Evolutionary conservation across 2,888 invertebrate species (phyloP), one percentile per base, ranked within the genome.

Genomic region (Sphinx pinastri): DNA sequence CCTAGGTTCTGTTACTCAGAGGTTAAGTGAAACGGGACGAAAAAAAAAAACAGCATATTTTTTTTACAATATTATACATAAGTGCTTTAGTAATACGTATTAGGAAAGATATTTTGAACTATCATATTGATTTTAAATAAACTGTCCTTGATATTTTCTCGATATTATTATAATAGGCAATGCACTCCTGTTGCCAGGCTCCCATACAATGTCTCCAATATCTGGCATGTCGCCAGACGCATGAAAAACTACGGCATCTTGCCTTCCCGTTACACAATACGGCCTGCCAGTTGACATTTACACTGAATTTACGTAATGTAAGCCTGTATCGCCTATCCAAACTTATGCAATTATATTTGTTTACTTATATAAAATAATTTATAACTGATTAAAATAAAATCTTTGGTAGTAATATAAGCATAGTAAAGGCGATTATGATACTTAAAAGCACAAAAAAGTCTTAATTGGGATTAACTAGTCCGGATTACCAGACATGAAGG

Each of bases 131-230:
- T n/a, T n/a, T n/a, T n/a, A n/a, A n/a, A n/a, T n/a, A n/a, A n/a
- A n/a, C n/a, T n/a, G n/a, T n/a, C 47, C 45, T 60, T 47, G 60
- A 60, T 60, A 10, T 19, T 60, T 60, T 63, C 47, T 63, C 45
- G 38, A 67, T 45, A 54, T 54, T 54, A 31, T 67, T 31, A 55
- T 54, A 54, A 54, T 25, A 63, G 63, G 63, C 63, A 49, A 47
- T 49, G 49, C 49, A 49, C 49, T 63, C 63, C 49, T 19, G 47
- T 49, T 16, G 60, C 60, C 63, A 49, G 63, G 63, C n/a, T 63
- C 54, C 16, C 8, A 16, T 67, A 51, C 19, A 55, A 47, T 19
- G n/a, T 19, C 16, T 47, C 38, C 19, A 25, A 67, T 5, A 47
- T 25, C 68, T 68, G 47, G 47, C 55, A 45, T 19, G 1, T 19